Conservation (phyloP, 1,140 invertebrate genomes). For the Brachionus plicatilis region DNA sequence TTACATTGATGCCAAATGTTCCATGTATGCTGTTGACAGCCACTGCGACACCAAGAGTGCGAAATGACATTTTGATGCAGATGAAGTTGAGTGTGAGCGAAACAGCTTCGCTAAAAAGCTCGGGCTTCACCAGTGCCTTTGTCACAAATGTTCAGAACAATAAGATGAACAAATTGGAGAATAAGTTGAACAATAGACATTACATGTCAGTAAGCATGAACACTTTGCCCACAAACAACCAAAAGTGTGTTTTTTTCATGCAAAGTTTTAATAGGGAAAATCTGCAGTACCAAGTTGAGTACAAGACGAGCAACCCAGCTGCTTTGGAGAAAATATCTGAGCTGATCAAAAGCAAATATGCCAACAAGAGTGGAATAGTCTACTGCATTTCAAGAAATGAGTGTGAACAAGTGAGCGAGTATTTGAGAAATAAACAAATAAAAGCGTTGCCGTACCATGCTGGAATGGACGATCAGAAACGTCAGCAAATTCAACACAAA, state of each 20-base stretch:
- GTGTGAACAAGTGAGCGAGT: constrained; percentile 66
- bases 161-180: constrained; percentile 1
- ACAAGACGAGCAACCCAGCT: constrained; percentile 62
- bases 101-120: constrained; percentile 32
- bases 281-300: constrained; percentile 72
- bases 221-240: background rate
- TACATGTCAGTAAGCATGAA: constrained; percentile 4
- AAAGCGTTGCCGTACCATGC: constrained; percentile 75
- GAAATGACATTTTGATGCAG: constrained; percentile 81
- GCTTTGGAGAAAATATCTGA: constrained; percentile 66
- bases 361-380: constrained; percentile 76
- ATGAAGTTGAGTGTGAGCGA: constrained; percentile 62
- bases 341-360: constrained; percentile 67
- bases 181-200: background rate
- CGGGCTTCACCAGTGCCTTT: background rate
- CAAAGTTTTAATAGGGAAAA: constrained; percentile 84
- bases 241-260: constrained; percentile 55
- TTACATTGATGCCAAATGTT: background rate
- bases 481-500: constrained; percentile 63
- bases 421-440: constrained; percentile 66
- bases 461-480: constrained; percentile 67
- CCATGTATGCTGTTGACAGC: constrained; percentile 60
- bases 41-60: constrained; percentile 77
- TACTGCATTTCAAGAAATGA: constrained; percentile 91
- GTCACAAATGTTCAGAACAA: background rate